Base-by-base conservation (phyloP, 2,797 vertebrate species). In the Scomberomorus guttatus region DNA sequence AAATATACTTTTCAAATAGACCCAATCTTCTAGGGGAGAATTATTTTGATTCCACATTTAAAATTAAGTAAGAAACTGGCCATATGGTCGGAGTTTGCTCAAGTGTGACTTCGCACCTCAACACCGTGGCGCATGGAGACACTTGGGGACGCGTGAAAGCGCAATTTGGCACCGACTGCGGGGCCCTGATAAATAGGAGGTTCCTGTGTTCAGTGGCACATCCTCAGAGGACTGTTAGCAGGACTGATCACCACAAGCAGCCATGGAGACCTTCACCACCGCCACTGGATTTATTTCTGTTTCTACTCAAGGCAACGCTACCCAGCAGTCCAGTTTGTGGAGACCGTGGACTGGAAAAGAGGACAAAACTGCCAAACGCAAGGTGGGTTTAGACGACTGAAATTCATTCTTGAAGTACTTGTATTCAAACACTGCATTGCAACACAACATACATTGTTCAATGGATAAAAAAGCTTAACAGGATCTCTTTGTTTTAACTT, bases 101-200 rank as follows among this genome's bases (percentile, higher is more conserved):
- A 82, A 79, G 95, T 95, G 94, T 89, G 90, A 95, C 76, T 85
- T 94, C 79, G 71, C 93, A 94, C 94, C 92, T 95, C 71, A 1
- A 24, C 90, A 77, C 57, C 50, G 79, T 79, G 92, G 91, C 90
- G 90, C 90, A 91, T 92, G 89, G 90, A 90, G 64, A 91, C 93
- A 90, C 91, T 92, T 91, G 86, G 77, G 46, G 83, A 84, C 83
- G 93, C 90, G 93, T 92, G 70, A 92, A 90, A 69, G 81, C 76
- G 85, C 93, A 93, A 93, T 95, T 95, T 95, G 94, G 90, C 93
- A 81, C 92, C 72, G 52, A 69, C 69, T 56, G 58, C 32, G 0
- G 73, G 58, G 25, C 34, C 54, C 82, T 15, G 80, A 90, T 93
- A 93, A 93, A 94, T 89, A 94, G 83, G 65, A 55, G 63, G 11